Evolutionary conservation across 2,888 invertebrate species (phyloP).

Genomic region (Helicoverpa assulta): DNA sequence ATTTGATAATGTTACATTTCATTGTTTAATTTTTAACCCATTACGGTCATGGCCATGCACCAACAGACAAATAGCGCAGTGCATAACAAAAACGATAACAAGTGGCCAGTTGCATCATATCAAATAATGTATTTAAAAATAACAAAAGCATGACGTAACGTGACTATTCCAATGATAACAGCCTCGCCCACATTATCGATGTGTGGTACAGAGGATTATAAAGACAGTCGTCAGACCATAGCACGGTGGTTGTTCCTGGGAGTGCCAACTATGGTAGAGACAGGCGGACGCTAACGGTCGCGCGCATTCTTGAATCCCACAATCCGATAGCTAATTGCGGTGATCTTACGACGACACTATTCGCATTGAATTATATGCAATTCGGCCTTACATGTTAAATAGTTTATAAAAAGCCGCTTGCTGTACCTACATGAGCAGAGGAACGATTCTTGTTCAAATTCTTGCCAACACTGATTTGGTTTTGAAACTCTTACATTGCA

Average conservation of each 20-base stretch:
- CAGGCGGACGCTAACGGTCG: constrained; percentile 87
- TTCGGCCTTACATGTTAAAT: constrained; percentile 38
- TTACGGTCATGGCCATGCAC: too few species aligned
- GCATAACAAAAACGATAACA: background rate
- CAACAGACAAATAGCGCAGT: constrained; percentile 4
- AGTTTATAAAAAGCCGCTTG: background rate
- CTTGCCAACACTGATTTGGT: background rate
- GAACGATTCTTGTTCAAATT: background rate
- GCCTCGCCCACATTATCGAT: constrained; percentile 45
- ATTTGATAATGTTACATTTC: background rate
- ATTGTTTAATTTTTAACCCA: background rate
- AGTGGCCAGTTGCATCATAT: constrained; percentile 22
- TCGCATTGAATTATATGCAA: constrained; percentile 46
- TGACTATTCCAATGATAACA: constrained; percentile 36
- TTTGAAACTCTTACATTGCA: background rate
- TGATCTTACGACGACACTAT: constrained; percentile 68
- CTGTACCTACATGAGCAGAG: constrained; percentile 5
- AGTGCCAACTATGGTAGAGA: constrained; percentile 78
- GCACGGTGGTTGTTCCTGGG: constrained; percentile 63
- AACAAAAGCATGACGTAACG: constrained; percentile 37
- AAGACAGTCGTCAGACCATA: constrained; percentile 37
- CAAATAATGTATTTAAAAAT: constrained; percentile 35
- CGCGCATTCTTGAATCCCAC: constrained; percentile 79
- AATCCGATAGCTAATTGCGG: constrained; percentile 82
- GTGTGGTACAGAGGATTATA: constrained; percentile 32